phyloP scores from a whole-genome alignment of 2,797 vertebrate species.

The Alfaro cultratus region DNA sequence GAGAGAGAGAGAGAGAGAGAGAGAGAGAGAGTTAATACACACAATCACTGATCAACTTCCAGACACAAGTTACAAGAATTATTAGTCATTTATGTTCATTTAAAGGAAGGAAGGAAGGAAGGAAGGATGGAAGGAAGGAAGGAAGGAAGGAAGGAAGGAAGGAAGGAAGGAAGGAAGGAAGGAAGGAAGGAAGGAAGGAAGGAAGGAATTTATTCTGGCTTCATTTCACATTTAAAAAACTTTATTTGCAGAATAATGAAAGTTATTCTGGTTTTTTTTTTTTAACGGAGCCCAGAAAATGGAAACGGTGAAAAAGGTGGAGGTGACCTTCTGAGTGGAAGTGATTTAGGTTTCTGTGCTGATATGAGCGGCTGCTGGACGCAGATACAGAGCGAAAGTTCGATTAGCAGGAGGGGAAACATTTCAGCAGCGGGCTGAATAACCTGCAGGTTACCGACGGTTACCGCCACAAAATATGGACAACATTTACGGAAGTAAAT shows the following conservation, averaged over 20 bases:
- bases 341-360: conserved; percentile 41
- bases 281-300: conserved; percentile 19
- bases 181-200: no score
- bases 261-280: not conserved
- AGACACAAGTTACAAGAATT: no score
- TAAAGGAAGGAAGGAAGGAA: not conserved
- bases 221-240: not conserved
- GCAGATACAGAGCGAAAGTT: conserved; percentile 46
- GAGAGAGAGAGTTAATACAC: no score
- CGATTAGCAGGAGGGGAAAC: conserved; percentile 53
- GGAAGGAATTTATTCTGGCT: not conserved
- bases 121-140: no score
- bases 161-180: not conserved
- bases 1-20: no score
- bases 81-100: no score
- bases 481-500: not conserved
- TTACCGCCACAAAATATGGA: conserved; percentile 50
- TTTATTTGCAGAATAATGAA: not conserved
- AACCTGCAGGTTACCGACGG: conserved; percentile 50
- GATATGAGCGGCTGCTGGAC: conserved; percentile 46
- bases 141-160: no score
- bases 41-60: no score
- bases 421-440: conserved; percentile 52
- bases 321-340: conserved; percentile 32
- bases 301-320: conserved; percentile 33